These are phyloP conservation scores for Sapayoa aenigma DNA, from an alignment of 2,113 vertebrate species.

Conservation along the genomic window DNA sequence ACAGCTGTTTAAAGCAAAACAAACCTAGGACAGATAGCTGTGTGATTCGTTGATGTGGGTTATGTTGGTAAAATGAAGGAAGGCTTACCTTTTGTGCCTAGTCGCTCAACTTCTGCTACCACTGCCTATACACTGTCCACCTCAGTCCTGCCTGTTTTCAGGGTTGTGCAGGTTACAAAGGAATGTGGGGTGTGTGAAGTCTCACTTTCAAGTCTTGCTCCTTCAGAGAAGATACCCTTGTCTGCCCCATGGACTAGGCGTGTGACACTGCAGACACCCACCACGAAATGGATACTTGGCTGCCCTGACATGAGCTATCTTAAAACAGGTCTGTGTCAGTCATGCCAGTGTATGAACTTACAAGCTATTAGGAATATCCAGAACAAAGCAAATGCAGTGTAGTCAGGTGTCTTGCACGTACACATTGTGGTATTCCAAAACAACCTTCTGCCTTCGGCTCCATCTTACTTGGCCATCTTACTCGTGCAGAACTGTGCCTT, in stretches of 20 bases:
- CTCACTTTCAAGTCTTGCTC: not conserved
- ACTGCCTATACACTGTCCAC: not conserved
- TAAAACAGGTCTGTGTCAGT: not conserved
- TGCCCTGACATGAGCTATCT: not conserved
- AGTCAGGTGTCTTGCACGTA: not conserved
- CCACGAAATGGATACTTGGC: not conserved
- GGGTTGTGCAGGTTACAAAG: not conserved
- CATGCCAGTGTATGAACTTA: not conserved
- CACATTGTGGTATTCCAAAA: accelerated
- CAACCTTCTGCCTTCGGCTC: not conserved
- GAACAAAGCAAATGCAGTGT: not conserved
- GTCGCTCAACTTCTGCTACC: not conserved
- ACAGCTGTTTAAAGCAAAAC: not conserved
- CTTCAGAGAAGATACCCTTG: not conserved
- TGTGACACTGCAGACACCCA: not conserved
- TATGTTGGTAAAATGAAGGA: not conserved
- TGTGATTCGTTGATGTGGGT: not conserved
- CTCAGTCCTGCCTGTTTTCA: not conserved
- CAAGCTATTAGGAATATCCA: not conserved
- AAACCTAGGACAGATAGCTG: not conserved
- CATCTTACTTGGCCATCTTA: not conserved
- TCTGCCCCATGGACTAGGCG: not conserved
- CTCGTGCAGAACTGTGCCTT: not conserved
- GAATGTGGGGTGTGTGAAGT: not conserved
- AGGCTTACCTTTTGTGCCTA: not conserved